These are phyloP conservation scores for Eubasilissa splendida DNA, from an alignment of 2,888 invertebrate genomes.

Conservation along the genomic window DNA sequence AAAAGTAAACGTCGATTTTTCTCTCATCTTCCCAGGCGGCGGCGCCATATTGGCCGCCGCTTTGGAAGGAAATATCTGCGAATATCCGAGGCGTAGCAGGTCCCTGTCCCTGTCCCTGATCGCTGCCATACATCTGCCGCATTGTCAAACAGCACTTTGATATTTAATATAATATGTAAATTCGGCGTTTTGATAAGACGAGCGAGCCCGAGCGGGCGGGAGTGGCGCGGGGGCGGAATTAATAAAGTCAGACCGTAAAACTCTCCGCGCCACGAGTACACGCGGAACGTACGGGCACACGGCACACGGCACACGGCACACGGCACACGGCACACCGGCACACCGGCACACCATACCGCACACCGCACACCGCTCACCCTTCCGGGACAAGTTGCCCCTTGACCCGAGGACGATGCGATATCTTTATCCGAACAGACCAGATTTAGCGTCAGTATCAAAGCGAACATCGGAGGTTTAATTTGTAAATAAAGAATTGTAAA, in stretches of 20 bases:
- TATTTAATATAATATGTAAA: constrained; percentile 58
- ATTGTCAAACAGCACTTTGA: constrained; percentile 34
- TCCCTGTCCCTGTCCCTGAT: constrained; percentile 7
- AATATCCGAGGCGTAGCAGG: too few species aligned
- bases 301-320: too few species aligned
- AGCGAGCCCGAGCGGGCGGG: constrained; percentile 16
- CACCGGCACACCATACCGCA: too few species aligned
- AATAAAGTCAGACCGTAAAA: constrained; percentile 57
- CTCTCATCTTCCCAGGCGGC: neutral
- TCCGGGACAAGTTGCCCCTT: too few species aligned
- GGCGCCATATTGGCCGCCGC: constrained; percentile 14
- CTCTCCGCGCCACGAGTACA: constrained; percentile 49
- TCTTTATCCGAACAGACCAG: too few species aligned
- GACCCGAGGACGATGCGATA: too few species aligned
- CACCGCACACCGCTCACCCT: too few species aligned
- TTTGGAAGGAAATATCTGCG: neutral
- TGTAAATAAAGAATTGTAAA: too few species aligned
- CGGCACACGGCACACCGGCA: too few species aligned
- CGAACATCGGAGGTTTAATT: too few species aligned
- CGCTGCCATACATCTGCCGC: constrained; percentile 48
- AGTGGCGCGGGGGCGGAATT: constrained; percentile 47
- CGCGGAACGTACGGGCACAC: constrained; percentile 33
- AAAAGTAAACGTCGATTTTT: neutral
- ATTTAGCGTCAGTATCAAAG: too few species aligned
- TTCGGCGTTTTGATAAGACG: constrained; percentile 51